Conservation (phyloP, 2,888 invertebrate genomes). For the Dyspetes luteomarginatus region DNA sequence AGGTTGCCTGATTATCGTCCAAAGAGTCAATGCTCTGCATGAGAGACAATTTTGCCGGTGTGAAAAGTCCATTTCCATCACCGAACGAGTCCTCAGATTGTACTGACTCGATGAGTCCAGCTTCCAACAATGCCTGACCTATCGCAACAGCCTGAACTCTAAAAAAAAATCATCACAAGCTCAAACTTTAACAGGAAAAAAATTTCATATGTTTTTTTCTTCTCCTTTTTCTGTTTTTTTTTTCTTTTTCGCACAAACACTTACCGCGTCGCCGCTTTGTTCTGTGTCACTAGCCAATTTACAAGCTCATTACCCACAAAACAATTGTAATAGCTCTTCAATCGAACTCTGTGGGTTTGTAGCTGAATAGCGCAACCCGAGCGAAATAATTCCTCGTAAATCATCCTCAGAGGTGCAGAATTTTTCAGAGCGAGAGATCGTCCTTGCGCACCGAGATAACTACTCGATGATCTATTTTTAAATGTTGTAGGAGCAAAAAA, state of each 20-base stretch:
- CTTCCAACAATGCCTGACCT: conserved; percentile 91
- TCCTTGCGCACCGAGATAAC: conserved; percentile 84
- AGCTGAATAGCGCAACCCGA: conserved; percentile 85
- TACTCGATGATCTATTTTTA: conserved; percentile 78
- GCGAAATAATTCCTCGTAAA: conserved; percentile 87
- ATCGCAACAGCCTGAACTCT: conserved; percentile 91
- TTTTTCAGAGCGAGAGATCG: conserved; percentile 85
- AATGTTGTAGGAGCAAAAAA: neutral
- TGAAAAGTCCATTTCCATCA: conserved; percentile 84
- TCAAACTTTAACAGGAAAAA: neutral
- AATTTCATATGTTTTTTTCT: neutral
- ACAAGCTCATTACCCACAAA: conserved; percentile 92
- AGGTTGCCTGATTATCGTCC: conserved; percentile 81
- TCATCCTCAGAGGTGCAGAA: conserved; percentile 86
- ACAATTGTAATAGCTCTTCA: conserved; percentile 90
- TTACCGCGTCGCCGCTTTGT: conserved; percentile 90
- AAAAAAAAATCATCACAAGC: conserved; percentile 58
- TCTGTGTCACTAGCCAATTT: conserved; percentile 92
- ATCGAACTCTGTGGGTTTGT: conserved; percentile 88
- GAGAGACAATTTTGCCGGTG: conserved; percentile 79
- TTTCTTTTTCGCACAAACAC: neutral
- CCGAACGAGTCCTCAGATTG: conserved; percentile 82
- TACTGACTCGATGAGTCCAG: conserved; percentile 89
- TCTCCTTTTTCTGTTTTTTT: neutral
- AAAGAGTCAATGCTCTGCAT: conserved; percentile 80